These are phyloP conservation scores for Dryadula phaetusa DNA, from an alignment of 2,888 invertebrate species.

Conservation along the genomic window DNA sequence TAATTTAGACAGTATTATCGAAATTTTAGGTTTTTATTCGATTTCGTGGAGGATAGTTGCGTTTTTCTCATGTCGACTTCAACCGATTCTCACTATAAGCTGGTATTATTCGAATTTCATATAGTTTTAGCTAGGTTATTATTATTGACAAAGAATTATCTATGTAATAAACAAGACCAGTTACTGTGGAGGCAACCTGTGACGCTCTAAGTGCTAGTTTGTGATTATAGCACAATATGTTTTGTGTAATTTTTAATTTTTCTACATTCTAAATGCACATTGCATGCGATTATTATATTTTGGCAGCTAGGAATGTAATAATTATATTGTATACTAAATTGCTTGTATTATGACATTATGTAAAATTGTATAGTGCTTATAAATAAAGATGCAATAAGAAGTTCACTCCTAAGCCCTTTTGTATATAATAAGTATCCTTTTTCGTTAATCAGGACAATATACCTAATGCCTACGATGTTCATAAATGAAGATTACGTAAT, in stretches of 20 bases:
- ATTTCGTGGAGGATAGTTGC: constrained; percentile 8
- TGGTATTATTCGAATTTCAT: constrained; percentile 37
- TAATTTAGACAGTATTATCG: constrained; percentile 5
- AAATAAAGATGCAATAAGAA: constrained; percentile 62
- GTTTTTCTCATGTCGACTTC: constrained; percentile 6
- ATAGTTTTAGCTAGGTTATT: constrained; percentile 32
- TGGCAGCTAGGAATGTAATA: constrained; percentile 53
- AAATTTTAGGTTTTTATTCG: constrained; percentile 1
- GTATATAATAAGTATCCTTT: constrained; percentile 74
- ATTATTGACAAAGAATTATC: constrained; percentile 26
- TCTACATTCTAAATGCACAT: constrained; percentile 38
- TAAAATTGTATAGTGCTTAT: constrained; percentile 81
- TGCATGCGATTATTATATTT: constrained; percentile 49
- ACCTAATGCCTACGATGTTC: constrained; percentile 77
- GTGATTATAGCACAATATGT: constrained; percentile 36
- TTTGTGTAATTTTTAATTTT: constrained; percentile 28
- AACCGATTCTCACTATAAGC: constrained; percentile 22
- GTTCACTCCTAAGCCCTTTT: constrained; percentile 64
- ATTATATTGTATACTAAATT: constrained; percentile 57
- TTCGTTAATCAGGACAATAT: constrained; percentile 77
- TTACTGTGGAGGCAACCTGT: constrained; percentile 27
- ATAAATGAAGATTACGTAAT: constrained; percentile 76
- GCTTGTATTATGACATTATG: constrained; percentile 69
- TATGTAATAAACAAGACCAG: constrained; percentile 31
- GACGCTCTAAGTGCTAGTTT: constrained; percentile 37